A percentile compares a stretch with the other conserved stretches of the same genome.
These are phyloP conservation scores for Argyresthia albistria DNA, from an alignment of 2,888 invertebrate species.

Conservation along the genomic window DNA sequence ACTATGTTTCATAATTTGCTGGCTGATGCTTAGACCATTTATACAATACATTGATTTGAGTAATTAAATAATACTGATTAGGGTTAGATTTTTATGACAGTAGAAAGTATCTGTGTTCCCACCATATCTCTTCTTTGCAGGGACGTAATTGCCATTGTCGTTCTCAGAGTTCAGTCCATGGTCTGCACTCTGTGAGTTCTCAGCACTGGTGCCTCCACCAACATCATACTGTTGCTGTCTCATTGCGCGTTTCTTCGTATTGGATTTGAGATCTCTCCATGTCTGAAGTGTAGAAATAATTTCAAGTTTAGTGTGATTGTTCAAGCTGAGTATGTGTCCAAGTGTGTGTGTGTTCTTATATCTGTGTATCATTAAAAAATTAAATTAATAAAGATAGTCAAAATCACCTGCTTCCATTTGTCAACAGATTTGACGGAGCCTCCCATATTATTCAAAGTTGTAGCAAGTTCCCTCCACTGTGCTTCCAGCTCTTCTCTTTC, in stretches of 20 bases:
- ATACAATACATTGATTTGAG: too few relatives aligned
- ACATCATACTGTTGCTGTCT: constrained; percentile 14
- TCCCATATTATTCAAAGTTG: constrained; percentile 14
- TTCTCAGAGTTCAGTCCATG: constrained; percentile 6
- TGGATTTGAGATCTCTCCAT: constrained; percentile 18
- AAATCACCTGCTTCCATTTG: constrained; percentile 26
- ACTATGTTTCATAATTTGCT: too few relatives aligned
- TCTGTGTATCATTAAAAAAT: too few relatives aligned
- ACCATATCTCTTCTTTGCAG: constrained; percentile 17
- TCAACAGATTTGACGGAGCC: constrained; percentile 24
- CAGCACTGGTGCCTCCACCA: constrained; percentile 15
- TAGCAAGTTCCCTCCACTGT: constrained; percentile 22
- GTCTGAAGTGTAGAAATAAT: constrained; percentile 14
- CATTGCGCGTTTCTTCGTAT: constrained; percentile 4
- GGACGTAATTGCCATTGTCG: constrained; percentile 11
- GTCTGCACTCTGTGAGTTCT: constrained; percentile 12
- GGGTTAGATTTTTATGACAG: too few relatives aligned
- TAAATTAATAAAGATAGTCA: background rate
- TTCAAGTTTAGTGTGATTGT: too few relatives aligned
- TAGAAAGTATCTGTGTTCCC: background rate
- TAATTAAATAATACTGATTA: too few relatives aligned
- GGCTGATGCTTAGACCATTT: too few relatives aligned
- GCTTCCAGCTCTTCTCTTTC: constrained; percentile 22
- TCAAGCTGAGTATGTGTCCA: too few relatives aligned
- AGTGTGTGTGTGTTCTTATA: too few relatives aligned